Evolutionary conservation across 2,797 vertebrate genomes (phyloP).

Genomic region (Eupleurogrammus muticus): DNA sequence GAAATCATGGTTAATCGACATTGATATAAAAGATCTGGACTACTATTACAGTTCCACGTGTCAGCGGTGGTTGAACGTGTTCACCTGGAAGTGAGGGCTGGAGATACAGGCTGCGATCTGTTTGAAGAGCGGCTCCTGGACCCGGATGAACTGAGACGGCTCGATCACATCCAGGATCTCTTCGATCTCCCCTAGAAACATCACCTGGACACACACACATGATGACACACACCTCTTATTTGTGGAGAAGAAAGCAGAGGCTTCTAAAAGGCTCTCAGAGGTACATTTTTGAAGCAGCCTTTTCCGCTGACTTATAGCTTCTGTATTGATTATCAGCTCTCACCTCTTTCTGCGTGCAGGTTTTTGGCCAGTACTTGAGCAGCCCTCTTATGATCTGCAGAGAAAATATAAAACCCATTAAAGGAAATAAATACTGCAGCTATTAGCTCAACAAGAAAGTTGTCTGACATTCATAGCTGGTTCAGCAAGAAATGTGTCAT

Average conservation of each 20-base stretch:
- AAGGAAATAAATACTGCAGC: slow-evolving; percentile 37
- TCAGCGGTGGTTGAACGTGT: background rate
- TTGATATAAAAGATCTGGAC: background rate
- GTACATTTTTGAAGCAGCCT: background rate
- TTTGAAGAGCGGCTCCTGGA: slow-evolving; percentile 94
- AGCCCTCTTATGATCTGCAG: slow-evolving; percentile 92
- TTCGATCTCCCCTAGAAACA: slow-evolving; percentile 94
- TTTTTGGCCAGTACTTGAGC: slow-evolving; percentile 96
- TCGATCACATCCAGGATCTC: slow-evolving; percentile 95
- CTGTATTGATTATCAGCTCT: slow-evolving; percentile 30
- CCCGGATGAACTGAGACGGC: slow-evolving; percentile 93
- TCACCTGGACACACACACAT: slow-evolving; percentile 66
- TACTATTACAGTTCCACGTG: background rate
- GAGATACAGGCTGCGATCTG: slow-evolving; percentile 93
- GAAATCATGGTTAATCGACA: background rate
- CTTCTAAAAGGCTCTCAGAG: background rate
- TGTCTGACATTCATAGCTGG: slow-evolving; percentile 20
- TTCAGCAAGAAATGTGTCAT: slow-evolving; percentile 30
- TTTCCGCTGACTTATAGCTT: background rate
- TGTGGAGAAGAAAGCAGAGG: background rate
- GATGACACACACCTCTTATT: background rate
- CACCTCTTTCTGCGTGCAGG: slow-evolving; percentile 96
- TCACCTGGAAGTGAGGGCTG: slow-evolving; percentile 94
- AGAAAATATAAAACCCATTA: slow-evolving; percentile 40
- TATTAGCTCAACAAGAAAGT: slow-evolving; percentile 28